These are phyloP conservation scores for Ciona savignyi DNA, from an alignment of 23 tunicate species.

Conservation along the genomic window DNA sequence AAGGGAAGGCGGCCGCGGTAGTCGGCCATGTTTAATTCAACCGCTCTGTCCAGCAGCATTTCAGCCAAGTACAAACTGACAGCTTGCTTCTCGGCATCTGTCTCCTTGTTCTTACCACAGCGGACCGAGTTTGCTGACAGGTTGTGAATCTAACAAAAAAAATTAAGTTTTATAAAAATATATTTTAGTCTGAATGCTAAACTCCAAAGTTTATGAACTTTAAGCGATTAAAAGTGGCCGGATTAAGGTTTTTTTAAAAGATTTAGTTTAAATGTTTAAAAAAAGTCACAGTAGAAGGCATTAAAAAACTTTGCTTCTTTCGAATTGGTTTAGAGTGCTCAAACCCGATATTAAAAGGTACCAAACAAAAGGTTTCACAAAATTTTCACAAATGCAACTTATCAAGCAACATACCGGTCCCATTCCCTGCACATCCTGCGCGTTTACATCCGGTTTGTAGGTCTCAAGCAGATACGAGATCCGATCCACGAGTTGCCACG, in stretches of 20 bases:
- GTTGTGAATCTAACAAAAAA: constrained; percentile 58
- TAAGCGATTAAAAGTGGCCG: too few species aligned
- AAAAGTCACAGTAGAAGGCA: too few species aligned
- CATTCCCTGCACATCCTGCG: constrained; percentile 87
- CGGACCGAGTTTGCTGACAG: constrained; percentile 60
- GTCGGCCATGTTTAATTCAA: constrained; percentile 81
- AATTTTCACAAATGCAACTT: too few species aligned
- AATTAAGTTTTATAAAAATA: neutral
- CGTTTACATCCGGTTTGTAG: constrained; percentile 71
- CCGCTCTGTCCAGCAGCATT: constrained; percentile 63
- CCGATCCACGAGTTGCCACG: constrained; percentile 70
- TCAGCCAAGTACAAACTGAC: constrained; percentile 73
- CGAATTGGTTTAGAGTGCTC: too few species aligned
- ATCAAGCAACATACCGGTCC: constrained; percentile 45
- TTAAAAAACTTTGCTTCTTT: too few species aligned
- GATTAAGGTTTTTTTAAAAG: too few species aligned
- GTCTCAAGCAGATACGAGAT: constrained; percentile 48
- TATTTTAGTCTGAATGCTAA: neutral
- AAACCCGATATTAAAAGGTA: too few species aligned
- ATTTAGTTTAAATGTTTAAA: too few species aligned
- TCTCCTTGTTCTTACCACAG: constrained; percentile 14
- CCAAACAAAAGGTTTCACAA: too few species aligned
- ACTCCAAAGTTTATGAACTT: neutral
- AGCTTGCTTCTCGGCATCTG: constrained; percentile 33
- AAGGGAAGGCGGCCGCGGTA: constrained; percentile 81